Percentiles rank a stretch among this genome's conserved stretches.
phyloP scores from a whole-genome alignment of 1,140 invertebrate genomes.

The Dryas iulia region DNA sequence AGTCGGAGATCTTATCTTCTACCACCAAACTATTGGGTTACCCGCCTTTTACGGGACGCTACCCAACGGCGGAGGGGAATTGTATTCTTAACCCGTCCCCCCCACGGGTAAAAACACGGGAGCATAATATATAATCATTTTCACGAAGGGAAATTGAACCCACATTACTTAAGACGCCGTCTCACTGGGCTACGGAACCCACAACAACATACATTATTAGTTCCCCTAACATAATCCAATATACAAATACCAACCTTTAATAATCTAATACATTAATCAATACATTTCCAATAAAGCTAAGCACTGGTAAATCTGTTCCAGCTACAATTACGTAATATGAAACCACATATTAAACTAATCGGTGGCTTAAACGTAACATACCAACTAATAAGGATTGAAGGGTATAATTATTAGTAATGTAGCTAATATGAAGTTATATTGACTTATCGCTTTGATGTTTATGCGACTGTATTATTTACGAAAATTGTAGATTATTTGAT shows the following conservation, averaged over 20 bases:
- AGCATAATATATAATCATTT: too few species aligned
- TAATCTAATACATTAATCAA: neutral
- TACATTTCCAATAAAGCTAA: neutral
- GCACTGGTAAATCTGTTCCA: neutral
- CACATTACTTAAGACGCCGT: too few species aligned
- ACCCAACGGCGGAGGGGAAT: too few species aligned
- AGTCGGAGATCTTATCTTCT: too few species aligned
- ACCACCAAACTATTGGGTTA: too few species aligned
- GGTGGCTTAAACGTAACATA: slow-evolving; percentile 1
- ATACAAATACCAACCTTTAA: neutral
- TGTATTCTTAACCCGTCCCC: too few species aligned
- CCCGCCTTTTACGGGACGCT: too few species aligned
- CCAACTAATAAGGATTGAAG: slow-evolving; percentile 8
- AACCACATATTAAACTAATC: slow-evolving; percentile 5
- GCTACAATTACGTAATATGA: slow-evolving; percentile 2
- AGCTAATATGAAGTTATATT: neutral
- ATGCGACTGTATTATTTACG: neutral
- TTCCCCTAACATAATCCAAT: neutral
- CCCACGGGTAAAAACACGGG: too few species aligned
- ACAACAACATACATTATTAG: too few species aligned
- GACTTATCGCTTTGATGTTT: neutral
- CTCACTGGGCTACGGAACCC: too few species aligned
- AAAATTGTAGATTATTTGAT: neutral
- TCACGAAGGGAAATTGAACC: too few species aligned
- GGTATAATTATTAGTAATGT: neutral